Evolutionary conservation across 2,113 vertebrate species (phyloP), one percentile per base, ranked within the genome.

Genomic region (Salvelinus alpinus): DNA sequence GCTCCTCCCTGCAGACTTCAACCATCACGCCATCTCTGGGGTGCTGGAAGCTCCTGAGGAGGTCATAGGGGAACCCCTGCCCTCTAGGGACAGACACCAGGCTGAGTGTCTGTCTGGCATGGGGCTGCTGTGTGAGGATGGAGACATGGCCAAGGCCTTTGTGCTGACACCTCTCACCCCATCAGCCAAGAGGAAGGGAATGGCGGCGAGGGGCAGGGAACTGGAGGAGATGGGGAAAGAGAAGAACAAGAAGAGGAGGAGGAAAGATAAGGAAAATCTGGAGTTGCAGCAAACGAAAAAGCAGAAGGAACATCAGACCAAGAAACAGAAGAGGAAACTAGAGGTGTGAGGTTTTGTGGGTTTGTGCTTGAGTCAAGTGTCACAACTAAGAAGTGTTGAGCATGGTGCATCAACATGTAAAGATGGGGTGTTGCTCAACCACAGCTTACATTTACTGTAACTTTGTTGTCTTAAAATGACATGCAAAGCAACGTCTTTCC

Each of bases 11-110:
- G 77, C 92, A 0, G 93, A 94, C 74, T 90, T 94, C 87, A 91
- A 92, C 79, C 85, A 87, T 74, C 83, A 85, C 18, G 24, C 87
- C 14, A 92, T 92, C 59, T 91, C 91, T 25, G 92, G 90, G 3
- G 92, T 94, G 24, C 90, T 94, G 51, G 93, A 94, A 81, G 93
- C 93, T 0, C 94, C 93, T 0, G 91, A 95, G 93, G 80, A 96
- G 93, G 87, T 95, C n/a, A 90, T 93, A 27, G 91, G 92, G 54
- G 89, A 94, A 27, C 84, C 81, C 31, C 86, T 38, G 72, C 87
- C 80, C 47, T 80, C 57, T 25, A 86, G 72, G 82, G 88, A 77
- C 4, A 11, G 88, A 88, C 87, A 84, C 70, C 70, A 59, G 3
- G 60, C 87, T 44, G 94, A 94, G 2, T 76, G 78, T 14, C 64